Base-by-base conservation (phyloP, 2,113 vertebrate genomes). In the Balaenoptera acutorostrata region DNA sequence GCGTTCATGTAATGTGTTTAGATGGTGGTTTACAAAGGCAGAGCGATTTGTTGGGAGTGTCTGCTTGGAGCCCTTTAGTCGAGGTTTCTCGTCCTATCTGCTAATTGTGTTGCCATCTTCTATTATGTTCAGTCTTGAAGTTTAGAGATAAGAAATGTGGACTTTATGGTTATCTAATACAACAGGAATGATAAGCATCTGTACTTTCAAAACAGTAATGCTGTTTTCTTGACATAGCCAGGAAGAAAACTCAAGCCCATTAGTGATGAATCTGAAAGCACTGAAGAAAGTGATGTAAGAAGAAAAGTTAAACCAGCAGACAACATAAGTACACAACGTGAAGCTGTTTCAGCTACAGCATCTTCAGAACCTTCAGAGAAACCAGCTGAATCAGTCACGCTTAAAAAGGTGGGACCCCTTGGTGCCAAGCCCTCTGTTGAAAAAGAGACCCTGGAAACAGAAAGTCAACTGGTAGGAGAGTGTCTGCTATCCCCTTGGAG, bases 171-270 rank as follows among this genome's bases (percentile, higher is more conserved):
- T 44, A 61, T 44, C n/a, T 59, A 11, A 57, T 29, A 17, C 7
- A 36, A 2, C 49, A 82, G 18, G 39, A 52, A 46, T n/a, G 71
- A 1, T 15, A 59, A 93, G 55, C 23, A 18, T 64, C 46, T 44
- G 11, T 52, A 7, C 71, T 85, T 78, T 78, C 71, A 90, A 52
- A 85, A 44, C 21, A 61, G 15, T 77, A 39, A 39, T 59, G 81
- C 74, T 55, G 25, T 49, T 95, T 83, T 82, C 88, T 92, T 80
- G 36, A 46, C 15, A 4, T 1, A 98, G 97, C 59, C 29, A 25
- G 15, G 44, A 84, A 90, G 86, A 91, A 95, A 55, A 72, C 36
- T 12, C 12, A 33, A 39, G 74, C 92, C 82, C 18, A 11, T 92
- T 29, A 74, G 64, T 6, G 46, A 83, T 10, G 88, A 89, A 8